phyloP scores from a whole-genome alignment of 2,888 invertebrate species.

The Heteropelma amictum region DNA sequence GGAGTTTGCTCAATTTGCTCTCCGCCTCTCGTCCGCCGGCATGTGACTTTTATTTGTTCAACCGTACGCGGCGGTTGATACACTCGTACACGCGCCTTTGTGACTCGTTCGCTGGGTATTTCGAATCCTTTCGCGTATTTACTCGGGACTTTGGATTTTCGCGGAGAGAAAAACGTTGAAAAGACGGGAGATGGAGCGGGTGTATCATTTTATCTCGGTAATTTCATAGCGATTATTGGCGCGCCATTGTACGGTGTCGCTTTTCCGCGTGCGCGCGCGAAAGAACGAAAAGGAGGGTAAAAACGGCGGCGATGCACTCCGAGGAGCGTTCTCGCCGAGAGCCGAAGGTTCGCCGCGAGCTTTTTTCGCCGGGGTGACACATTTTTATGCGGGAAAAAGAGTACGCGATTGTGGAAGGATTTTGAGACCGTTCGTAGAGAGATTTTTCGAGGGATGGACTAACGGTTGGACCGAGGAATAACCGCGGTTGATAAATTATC shows the following conservation, averaged over 20 bases:
- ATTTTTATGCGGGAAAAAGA: background rate
- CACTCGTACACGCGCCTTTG: conserved; percentile 4
- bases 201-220: background rate
- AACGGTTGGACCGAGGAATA: too few relatives aligned
- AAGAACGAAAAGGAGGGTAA: too few relatives aligned
- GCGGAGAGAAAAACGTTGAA: background rate
- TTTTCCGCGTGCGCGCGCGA: too few relatives aligned
- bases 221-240: background rate
- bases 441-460: too few relatives aligned
- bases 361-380: too few relatives aligned
- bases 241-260: background rate
- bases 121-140: conserved; percentile 34
- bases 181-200: background rate
- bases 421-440: too few relatives aligned
- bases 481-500: conserved; percentile 51
- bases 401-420: too few relatives aligned
- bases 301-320: too few relatives aligned
- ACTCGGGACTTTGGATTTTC: conserved; percentile 29
- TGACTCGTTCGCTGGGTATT: conserved; percentile 6
- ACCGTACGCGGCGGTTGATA: too few relatives aligned
- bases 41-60: conserved; percentile 40
- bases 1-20: conserved; percentile 35
- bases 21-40: conserved; percentile 7
- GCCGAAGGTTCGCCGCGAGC: too few relatives aligned
- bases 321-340: background rate